Conservation (phyloP, 2,797 vertebrate species). For the Rhinatrema bivittatum region DNA sequence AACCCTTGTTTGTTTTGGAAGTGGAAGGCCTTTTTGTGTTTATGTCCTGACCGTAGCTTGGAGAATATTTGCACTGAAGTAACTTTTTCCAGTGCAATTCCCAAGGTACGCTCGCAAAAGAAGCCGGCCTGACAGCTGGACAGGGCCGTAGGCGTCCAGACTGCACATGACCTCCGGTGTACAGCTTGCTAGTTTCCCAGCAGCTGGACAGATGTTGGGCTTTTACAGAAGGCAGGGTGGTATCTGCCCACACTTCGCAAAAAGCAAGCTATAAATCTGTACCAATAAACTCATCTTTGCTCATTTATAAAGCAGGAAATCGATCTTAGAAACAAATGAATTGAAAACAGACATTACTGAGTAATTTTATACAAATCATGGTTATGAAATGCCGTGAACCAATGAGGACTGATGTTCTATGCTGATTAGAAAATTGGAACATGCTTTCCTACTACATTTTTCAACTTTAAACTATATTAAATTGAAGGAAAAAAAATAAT, state of each 20-base stretch:
- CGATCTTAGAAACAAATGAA: too few relatives aligned
- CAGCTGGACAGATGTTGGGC: not conserved
- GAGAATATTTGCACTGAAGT: constrained; percentile 18
- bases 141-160: constrained; percentile 22
- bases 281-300: not conserved
- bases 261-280: not conserved
- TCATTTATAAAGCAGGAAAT: too few relatives aligned
- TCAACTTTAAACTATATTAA: too few relatives aligned
- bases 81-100: constrained; percentile 31
- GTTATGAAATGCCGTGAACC: too few relatives aligned
- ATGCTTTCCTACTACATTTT: too few relatives aligned
- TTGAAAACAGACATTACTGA: not conserved
- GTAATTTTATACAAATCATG: too few relatives aligned
- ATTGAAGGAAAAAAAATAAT: too few relatives aligned
- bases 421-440: too few relatives aligned
- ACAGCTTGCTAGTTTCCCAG: not conserved
- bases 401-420: too few relatives aligned
- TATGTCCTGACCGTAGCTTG: constrained; percentile 11
- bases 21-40: constrained; percentile 10
- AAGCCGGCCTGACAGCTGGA: constrained; percentile 19
- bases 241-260: not conserved
- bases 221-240: constrained; percentile 3
- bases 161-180: constrained; percentile 8
- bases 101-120: constrained; percentile 24
- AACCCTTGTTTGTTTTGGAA: too few relatives aligned